A percentile compares a stretch with the other conserved stretches of the same genome.
phyloP scores from a whole-genome alignment of 2,888 invertebrate species.

The Dynastes grantii region DNA sequence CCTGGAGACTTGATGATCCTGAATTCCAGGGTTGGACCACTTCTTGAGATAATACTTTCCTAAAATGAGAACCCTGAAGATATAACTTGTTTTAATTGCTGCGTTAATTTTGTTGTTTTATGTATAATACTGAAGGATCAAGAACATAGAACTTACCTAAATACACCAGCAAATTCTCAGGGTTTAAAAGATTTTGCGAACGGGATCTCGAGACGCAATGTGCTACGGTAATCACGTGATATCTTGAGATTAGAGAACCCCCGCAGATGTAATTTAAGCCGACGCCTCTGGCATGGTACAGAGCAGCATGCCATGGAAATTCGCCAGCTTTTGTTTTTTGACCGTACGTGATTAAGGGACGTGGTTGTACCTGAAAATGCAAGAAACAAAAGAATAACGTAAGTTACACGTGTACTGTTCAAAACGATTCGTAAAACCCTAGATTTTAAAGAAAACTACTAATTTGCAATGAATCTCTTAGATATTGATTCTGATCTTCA shows the following conservation, averaged over 20 bases:
- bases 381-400: neutral
- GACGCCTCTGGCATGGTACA: constrained; percentile 73
- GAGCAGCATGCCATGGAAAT: constrained; percentile 81
- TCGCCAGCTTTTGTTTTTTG: constrained; percentile 76
- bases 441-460: too few relatives aligned
- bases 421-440: too few relatives aligned
- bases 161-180: constrained; percentile 65
- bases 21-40: constrained; percentile 67
- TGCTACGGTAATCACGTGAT: constrained; percentile 65
- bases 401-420: too few relatives aligned
- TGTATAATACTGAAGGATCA: too few relatives aligned
- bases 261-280: constrained; percentile 67
- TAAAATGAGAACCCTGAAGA: constrained; percentile 52
- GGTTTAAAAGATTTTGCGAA: constrained; percentile 62
- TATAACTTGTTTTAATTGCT: neutral
- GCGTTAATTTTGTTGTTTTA: too few relatives aligned
- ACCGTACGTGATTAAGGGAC: constrained; percentile 76
- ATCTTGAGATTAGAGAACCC: constrained; percentile 63
- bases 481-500: too few relatives aligned
- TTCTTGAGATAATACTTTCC: constrained; percentile 67
- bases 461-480: too few relatives aligned
- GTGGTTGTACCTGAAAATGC: constrained; percentile 63
- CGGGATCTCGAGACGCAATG: constrained; percentile 66
- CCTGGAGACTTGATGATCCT: constrained; percentile 64
- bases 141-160: constrained; percentile 61